These are phyloP conservation scores for Saccopteryx bilineata DNA, from an alignment of 2,113 vertebrate species.

Conservation along the genomic window DNA sequence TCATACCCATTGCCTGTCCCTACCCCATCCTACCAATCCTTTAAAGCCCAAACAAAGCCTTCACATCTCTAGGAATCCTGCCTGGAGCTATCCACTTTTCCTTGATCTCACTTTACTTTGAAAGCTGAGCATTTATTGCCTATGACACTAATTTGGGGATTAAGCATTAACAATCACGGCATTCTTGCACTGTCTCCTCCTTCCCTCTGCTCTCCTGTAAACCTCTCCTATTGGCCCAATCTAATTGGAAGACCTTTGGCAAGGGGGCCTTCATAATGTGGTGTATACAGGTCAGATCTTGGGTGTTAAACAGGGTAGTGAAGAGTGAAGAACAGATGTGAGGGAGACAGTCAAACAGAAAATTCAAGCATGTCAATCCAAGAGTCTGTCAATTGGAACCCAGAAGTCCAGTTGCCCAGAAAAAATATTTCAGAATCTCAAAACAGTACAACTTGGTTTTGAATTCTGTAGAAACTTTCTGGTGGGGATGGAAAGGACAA, in stretches of 20 bases:
- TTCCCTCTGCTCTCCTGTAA: not conserved
- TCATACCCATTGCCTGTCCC: not conserved
- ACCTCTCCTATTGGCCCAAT: not conserved
- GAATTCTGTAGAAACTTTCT: slow-evolving; percentile 67
- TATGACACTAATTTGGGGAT: slow-evolving; percentile 13
- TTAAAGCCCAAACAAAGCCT: slow-evolving; percentile 46
- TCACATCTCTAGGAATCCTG: slow-evolving; percentile 18
- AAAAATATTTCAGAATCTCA: slow-evolving; percentile 27
- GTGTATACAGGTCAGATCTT: not conserved
- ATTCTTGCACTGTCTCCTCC: slow-evolving; percentile 3
- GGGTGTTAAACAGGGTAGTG: not conserved
- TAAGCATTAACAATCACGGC: not conserved
- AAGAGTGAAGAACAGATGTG: not conserved
- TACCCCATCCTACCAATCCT: not conserved
- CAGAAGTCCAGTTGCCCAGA: not conserved
- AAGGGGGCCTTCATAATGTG: not conserved
- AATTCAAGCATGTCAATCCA: not conserved
- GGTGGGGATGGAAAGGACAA: slow-evolving; percentile 40
- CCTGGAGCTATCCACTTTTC: slow-evolving; percentile 7
- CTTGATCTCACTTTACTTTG: slow-evolving; percentile 23
- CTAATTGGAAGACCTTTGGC: not conserved
- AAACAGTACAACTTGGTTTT: not conserved
- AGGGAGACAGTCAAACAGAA: not conserved
- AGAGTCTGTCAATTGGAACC: not conserved
- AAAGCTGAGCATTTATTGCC: slow-evolving; percentile 42